Base-by-base conservation (phyloP, 2,797 vertebrate genomes). In the Euphonia xanthogaster region DNA sequence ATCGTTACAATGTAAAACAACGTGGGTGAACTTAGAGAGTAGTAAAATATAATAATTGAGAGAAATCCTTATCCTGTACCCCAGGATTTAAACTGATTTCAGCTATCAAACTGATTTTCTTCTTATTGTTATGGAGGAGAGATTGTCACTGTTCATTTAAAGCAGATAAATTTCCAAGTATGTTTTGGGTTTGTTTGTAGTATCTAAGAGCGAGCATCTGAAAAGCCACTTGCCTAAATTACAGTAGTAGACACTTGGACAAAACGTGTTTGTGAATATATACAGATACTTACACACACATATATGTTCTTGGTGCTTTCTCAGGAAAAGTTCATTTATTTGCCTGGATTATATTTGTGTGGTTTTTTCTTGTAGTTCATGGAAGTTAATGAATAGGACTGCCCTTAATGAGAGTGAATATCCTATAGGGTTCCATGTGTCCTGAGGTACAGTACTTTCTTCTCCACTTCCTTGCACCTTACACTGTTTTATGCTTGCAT, bases 261-360 rank as follows among this genome's bases (percentile, higher is more conserved):
- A 72, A 55, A 63, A 45, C 14, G 19, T 2, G 10, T 58, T 47
- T 72, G 30, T 76, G 19, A 54, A 4, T 54, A 16, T 37, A 19
- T 28, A 7, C 3, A 39, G 11, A 39, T 20, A 28, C 2, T 22
- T 5, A 9, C 5, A 31, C 2, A 21, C 4, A 5, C 31, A 16
- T 35, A 2, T 17, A n/a, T 19, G 4, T 33, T 30, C 5, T 30
- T 60, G 21, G 25, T 67, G 53, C 10, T 81, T 86, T 90, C 24
- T 53, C 14, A 61, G n/a, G 42, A 20, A 48, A 28, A 7, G 8
- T 39, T 80, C 60, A 60, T n/a, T 57, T 48, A 9, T 42, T 13
- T 42, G 18, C 6, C 33, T 74, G 61, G 6, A 35, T 86, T 77
- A 33, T 67, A 30, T 15, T 27, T 4, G 7, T 4, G 7, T 19